Conservation (phyloP, 2,797 vertebrate species). For the Coluber constrictor region DNA sequence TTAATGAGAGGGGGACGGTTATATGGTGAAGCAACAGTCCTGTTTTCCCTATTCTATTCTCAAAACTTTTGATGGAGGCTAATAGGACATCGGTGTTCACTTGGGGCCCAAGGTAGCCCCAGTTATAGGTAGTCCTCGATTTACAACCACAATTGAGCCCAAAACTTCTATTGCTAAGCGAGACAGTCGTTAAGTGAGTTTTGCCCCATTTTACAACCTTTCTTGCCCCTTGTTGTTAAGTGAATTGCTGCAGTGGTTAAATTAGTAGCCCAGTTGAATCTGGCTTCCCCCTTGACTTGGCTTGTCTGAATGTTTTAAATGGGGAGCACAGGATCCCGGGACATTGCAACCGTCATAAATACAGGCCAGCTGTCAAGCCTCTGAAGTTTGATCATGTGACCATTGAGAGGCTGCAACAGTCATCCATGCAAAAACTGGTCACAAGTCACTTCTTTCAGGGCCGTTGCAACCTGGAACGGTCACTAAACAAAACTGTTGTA, state of each 20-base stretch:
- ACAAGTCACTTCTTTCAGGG: too few species aligned
- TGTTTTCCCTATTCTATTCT: not conserved
- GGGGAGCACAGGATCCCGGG: not conserved
- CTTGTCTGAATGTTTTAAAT: not conserved
- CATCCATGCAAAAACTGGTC: too few species aligned
- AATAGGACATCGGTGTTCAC: not conserved
- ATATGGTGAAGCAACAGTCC: not conserved
- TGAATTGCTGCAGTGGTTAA: too few species aligned
- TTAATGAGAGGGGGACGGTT: not conserved
- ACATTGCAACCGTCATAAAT: not conserved
- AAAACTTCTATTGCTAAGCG: not conserved
- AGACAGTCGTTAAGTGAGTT: not conserved
- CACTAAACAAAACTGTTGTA: not conserved
- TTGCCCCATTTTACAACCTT: not conserved
- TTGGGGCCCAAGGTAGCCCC: not conserved
- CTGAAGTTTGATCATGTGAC: too few species aligned
- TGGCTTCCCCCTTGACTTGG: not conserved
- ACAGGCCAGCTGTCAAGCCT: too few species aligned
- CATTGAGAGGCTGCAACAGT: too few species aligned
- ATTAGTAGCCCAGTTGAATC: not conserved
- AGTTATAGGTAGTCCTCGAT: not conserved
- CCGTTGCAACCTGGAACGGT: too few species aligned
- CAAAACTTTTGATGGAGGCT: not conserved
- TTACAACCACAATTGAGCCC: not conserved
- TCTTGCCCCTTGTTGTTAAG: not conserved